A percentile compares a stretch with the other conserved stretches of the same genome.
These are phyloP conservation scores for Aurelia sp. DNA, from an alignment of 30 jellyfish, hydroid and myxozoan genomes.

Conservation along the genomic window DNA sequence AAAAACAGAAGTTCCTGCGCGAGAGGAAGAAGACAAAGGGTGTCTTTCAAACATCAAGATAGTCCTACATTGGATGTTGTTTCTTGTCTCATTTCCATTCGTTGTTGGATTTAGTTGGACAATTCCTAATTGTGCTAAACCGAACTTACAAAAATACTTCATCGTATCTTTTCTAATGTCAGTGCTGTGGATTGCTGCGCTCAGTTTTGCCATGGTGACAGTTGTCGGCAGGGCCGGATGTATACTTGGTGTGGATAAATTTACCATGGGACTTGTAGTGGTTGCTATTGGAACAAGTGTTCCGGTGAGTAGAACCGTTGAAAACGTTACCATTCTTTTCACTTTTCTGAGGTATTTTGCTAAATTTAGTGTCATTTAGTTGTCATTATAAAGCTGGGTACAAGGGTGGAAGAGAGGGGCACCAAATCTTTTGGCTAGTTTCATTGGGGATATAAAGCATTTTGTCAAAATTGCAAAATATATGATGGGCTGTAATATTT, in stretches of 20 bases:
- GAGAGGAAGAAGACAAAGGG: slow-evolving; percentile 65
- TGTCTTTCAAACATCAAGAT: slow-evolving; percentile 40
- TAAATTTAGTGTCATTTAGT: too few relatives aligned
- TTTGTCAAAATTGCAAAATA: too few relatives aligned
- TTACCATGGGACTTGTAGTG: slow-evolving; percentile 98
- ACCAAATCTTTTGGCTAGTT: too few relatives aligned
- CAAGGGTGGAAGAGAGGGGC: too few relatives aligned
- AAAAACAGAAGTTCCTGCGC: slow-evolving; percentile 86
- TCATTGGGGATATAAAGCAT: too few relatives aligned
- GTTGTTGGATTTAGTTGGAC: slow-evolving; percentile 95
- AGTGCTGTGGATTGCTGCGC: slow-evolving; percentile 91
- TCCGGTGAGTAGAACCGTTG: slow-evolving; percentile 73
- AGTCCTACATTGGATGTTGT: slow-evolving; percentile 83
- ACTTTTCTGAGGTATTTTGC: too few relatives aligned
- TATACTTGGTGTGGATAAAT: slow-evolving; percentile 90
- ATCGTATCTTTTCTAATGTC: slow-evolving; percentile 91
- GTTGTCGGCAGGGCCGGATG: slow-evolving; percentile 98
- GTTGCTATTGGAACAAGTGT: slow-evolving; percentile 99
- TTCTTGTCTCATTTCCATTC: slow-evolving; percentile 91
- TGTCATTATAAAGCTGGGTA: too few relatives aligned
- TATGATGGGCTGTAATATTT: too few relatives aligned
- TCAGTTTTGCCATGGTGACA: slow-evolving; percentile 97
- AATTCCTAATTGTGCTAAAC: slow-evolving; percentile 90
- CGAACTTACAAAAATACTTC: slow-evolving; percentile 82
- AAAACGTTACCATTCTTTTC: too few relatives aligned